Evolutionary conservation across 2,113 vertebrate species (phyloP).

Genomic region (Atlantisia rogersi): DNA sequence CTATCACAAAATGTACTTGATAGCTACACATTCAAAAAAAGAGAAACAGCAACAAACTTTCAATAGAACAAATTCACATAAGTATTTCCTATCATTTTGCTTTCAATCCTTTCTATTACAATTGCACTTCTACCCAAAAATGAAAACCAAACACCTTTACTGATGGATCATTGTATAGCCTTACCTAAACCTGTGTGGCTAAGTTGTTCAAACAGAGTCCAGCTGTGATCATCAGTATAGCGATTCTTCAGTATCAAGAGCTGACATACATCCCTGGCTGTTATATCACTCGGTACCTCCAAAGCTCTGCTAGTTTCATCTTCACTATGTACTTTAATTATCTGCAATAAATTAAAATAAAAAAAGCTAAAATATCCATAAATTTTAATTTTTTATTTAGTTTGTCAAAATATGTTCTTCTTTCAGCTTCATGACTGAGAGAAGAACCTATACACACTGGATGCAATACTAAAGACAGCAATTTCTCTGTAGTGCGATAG

Average conservation of each 20-base stretch:
- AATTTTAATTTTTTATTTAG: neutral
- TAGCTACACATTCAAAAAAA: neutral
- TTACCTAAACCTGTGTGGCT: constrained; percentile 85
- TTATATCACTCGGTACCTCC: constrained; percentile 92
- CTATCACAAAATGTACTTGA: neutral
- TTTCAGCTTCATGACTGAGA: neutral
- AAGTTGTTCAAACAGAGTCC: constrained; percentile 94
- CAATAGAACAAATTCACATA: neutral
- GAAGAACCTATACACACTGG: neutral
- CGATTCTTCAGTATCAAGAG: constrained; percentile 93
- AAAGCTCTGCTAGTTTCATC: constrained; percentile 92
- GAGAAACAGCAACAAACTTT: neutral
- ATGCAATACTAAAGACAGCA: neutral
- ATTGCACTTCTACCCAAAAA: neutral
- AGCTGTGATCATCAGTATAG: constrained; percentile 92
- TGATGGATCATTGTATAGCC: neutral
- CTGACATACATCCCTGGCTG: constrained; percentile 92
- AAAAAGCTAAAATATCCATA: neutral
- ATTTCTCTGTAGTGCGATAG: neutral
- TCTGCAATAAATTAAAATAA: constrained; percentile 80
- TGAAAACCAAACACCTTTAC: neutral
- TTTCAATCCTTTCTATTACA: neutral
- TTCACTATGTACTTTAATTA: constrained; percentile 96
- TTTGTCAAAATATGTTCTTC: neutral
- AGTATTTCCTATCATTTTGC: neutral